Base-by-base conservation (phyloP, 2,797 vertebrate genomes). In the Manis crassicaudata region DNA sequence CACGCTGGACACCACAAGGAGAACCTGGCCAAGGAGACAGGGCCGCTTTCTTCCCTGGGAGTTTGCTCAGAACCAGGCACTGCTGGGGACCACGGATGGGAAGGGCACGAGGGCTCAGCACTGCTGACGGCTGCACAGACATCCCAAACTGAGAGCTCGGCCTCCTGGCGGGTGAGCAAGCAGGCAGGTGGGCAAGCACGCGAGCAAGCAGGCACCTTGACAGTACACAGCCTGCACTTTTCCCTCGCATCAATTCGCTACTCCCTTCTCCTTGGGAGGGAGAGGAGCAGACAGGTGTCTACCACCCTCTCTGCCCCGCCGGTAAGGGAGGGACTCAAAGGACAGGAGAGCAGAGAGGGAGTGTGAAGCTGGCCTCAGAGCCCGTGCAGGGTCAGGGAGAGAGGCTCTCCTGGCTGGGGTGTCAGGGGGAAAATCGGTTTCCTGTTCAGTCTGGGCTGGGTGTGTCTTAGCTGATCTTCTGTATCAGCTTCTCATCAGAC, bases 401-500 rank as follows among this genome's bases (percentile, higher is more conserved):
- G 96, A 90, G 18, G 97, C 97, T 98, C 98, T 98, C 98, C 97
- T 9, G 97, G 50, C 77, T 85, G 93, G 98, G 97, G 98, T 98
- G 96, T 95, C 94, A 97, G 98, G 98, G 98, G 97, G 98, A 97
- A 97, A 97, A 98, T 97, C 94, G 92, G 98, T 97, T 98, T 98
- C 98, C 98, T 98, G 97, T 98, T 98, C 98, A 98, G 98, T 98
- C 98, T 96, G 96, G 97, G 97, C 76, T 8, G 91, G 93, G 94
- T 80, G 95, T 98, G 96, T 98, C 98, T 98, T 99, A 99, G 96
- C 99, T 99, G 99, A 99, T 99, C 98, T 99, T 99, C 99, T 99
- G 99, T 98, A 99, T 99, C 98, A 99, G 99, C 98, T 99, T 99
- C 98, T 99, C 99, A 32, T 99, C 99, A 7, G 99, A 99, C 97